Evolutionary conservation across 2,113 vertebrate genomes (phyloP).

Genomic region (Kryptolebias marmoratus): DNA sequence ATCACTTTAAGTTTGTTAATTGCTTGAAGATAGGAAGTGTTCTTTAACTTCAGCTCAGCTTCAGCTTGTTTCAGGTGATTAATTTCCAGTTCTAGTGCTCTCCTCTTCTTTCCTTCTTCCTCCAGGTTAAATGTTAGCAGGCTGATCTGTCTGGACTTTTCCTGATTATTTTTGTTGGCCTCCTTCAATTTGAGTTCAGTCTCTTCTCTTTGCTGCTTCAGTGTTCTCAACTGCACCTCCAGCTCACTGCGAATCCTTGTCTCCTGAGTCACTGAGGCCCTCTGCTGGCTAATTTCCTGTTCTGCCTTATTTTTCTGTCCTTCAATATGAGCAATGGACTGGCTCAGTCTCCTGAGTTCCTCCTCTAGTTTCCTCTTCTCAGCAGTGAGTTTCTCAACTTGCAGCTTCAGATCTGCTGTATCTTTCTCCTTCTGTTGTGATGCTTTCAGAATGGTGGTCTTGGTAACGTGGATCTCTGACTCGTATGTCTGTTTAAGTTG

Average conservation of each 20-base stretch:
- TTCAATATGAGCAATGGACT: constrained; percentile 83
- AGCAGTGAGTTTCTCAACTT: constrained; percentile 82
- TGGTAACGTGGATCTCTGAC: constrained; percentile 93
- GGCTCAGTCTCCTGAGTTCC: constrained; percentile 88
- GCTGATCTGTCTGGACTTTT: constrained; percentile 88
- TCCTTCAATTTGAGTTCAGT: constrained; percentile 85
- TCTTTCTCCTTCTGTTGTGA: constrained; percentile 89
- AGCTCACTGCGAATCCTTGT: constrained; percentile 88
- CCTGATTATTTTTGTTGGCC: constrained; percentile 86
- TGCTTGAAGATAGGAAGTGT: constrained; percentile 81
- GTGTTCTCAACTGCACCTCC: constrained; percentile 87
- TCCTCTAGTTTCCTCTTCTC: constrained; percentile 90
- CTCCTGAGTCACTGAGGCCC: constrained; percentile 84
- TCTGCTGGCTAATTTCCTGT: constrained; percentile 87
- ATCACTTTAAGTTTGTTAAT: constrained; percentile 87
- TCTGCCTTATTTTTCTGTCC: constrained; percentile 86
- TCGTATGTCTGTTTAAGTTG: constrained; percentile 93
- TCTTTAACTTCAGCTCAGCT: constrained; percentile 86
- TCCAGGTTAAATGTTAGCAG: constrained; percentile 86
- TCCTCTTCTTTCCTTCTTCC: constrained; percentile 86
- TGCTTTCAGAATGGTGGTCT: constrained; percentile 90
- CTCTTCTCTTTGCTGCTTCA: constrained; percentile 83
- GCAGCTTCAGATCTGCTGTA: constrained; percentile 79
- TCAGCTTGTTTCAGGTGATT: constrained; percentile 84
- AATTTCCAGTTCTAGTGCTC: constrained; percentile 88